phyloP scores from a whole-genome alignment of 1,140 invertebrate genomes.

The Chironomus striatipennis region DNA sequence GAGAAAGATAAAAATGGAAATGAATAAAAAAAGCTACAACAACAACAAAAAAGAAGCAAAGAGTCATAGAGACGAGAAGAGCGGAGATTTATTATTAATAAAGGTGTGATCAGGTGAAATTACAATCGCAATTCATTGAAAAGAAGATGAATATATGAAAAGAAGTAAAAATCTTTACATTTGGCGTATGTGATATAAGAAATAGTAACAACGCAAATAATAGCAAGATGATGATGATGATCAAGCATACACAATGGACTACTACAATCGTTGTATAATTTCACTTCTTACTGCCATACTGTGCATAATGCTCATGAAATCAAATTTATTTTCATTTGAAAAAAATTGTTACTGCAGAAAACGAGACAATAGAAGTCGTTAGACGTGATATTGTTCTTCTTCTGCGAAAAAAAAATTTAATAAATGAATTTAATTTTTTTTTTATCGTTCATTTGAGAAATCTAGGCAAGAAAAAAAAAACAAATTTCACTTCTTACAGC shows the following conservation, averaged over 20 bases:
- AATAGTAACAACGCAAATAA: too few species aligned
- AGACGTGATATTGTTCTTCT: neutral
- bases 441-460: too few species aligned
- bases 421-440: neutral
- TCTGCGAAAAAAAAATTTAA: neutral
- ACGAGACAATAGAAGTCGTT: neutral
- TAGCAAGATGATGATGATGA: neutral
- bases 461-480: neutral
- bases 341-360: neutral
- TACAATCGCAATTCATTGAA: constrained; percentile 21
- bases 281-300: neutral
- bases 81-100: constrained; percentile 21
- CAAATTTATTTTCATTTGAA: neutral
- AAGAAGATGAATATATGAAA: neutral
- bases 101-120: constrained; percentile 21
- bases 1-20: constrained; percentile 4
- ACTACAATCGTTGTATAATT: constrained; percentile 1
- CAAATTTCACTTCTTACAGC: neutral
- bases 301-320: too few species aligned
- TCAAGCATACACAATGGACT: neutral
- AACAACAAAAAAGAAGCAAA: too few species aligned
- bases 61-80: neutral
- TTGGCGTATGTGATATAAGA: neutral
- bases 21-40: neutral
- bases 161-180: constrained; percentile 13